Percentiles rank a stretch among this genome's conserved stretches.
Evolutionary conservation across 2,888 invertebrate species (phyloP).

Genomic region (Beris morrisii): DNA sequence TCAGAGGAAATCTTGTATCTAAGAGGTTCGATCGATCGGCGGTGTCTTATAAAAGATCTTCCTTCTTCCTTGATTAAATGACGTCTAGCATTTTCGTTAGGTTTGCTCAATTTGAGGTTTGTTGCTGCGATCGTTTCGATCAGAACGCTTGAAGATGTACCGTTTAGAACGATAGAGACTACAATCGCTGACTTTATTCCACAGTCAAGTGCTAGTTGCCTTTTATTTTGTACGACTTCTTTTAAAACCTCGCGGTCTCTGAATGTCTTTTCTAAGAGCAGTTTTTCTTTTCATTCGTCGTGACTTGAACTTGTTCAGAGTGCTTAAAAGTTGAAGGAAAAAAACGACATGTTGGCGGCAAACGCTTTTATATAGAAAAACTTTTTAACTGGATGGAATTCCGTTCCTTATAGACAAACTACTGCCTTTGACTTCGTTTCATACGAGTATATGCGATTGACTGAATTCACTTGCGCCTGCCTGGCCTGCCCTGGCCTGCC

Average conservation of each 20-base stretch:
- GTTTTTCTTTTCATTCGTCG: slow-evolving; percentile 5
- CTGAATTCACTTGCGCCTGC: no score
- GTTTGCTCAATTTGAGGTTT: no score
- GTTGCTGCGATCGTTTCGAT: no score
- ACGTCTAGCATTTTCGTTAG: no score
- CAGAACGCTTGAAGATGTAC: no score
- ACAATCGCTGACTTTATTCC: background rate
- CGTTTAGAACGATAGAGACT: no score
- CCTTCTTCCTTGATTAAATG: no score
- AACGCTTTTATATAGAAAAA: slow-evolving; percentile 22
- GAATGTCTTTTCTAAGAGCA: slow-evolving; percentile 1
- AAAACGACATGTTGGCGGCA: slow-evolving; percentile 15
- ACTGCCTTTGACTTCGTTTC: no score
- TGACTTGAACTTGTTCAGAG: slow-evolving; percentile 16
- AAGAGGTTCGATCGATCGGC: background rate
- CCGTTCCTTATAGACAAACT: background rate
- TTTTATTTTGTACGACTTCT: background rate
- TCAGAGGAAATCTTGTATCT: background rate
- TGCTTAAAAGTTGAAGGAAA: background rate
- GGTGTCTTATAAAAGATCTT: no score
- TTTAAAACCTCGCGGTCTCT: background rate
- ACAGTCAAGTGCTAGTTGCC: no score
- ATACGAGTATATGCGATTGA: no score
- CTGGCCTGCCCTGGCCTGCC: no score
- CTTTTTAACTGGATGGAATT: slow-evolving; percentile 10